phyloP scores from a whole-genome alignment of 2,113 vertebrate genomes.

The Eonycteris spelaea region DNA sequence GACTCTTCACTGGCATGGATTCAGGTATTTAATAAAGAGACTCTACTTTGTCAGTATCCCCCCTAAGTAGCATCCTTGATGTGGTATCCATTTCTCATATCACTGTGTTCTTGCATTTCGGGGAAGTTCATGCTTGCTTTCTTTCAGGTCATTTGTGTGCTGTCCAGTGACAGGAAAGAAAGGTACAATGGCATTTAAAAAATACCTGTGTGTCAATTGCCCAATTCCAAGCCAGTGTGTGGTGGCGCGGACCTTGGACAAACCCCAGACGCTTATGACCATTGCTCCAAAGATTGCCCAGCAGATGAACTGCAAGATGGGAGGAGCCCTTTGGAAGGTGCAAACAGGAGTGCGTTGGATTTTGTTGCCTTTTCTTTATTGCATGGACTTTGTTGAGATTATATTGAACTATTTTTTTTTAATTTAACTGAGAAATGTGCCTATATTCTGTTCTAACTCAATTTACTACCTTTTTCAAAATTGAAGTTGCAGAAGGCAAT shows the following conservation, averaged over 20 bases:
- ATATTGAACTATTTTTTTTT: not conserved
- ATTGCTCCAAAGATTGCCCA: constrained; percentile 90
- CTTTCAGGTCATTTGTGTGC: constrained; percentile 87
- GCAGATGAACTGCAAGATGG: constrained; percentile 95
- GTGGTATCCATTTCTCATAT: not conserved
- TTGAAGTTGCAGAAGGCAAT: constrained; percentile 90
- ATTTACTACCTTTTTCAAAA: not conserved
- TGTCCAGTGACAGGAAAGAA: constrained; percentile 87
- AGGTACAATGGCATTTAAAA: constrained; percentile 92
- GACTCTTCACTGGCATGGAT: not conserved
- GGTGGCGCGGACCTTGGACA: constrained; percentile 84
- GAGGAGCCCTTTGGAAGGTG: constrained; percentile 93
- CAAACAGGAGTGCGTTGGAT: constrained; percentile 87
- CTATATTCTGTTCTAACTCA: not conserved
- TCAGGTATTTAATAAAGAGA: not conserved
- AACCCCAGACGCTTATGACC: constrained; percentile 82
- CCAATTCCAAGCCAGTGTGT: constrained; percentile 94
- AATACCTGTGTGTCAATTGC: constrained; percentile 88
- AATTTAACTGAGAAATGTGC: not conserved
- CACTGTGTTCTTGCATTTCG: not conserved
- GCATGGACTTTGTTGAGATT: not conserved
- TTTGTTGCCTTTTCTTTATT: not conserved
- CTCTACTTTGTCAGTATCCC: not conserved
- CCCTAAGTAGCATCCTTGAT: fast-evolving
- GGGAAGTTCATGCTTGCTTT: not conserved